Base-by-base conservation (phyloP, 2,888 invertebrate genomes). In the Leptogaster cylindrica region DNA sequence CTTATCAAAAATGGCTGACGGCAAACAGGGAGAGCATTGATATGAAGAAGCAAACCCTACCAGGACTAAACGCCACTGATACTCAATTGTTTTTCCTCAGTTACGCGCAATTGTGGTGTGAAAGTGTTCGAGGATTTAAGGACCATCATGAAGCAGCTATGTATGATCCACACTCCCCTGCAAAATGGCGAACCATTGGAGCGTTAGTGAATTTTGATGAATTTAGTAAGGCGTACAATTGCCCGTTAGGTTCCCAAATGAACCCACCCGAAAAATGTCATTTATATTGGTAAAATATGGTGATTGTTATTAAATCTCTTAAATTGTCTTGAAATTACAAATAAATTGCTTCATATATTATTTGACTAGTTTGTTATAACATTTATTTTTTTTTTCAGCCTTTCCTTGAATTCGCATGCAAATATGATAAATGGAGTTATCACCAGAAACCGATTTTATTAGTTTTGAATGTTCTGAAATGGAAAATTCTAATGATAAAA, bases 91-190 rank as follows among this genome's bases (percentile, higher is more conserved):
- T 74, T 18, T 74, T 73, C 68, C 61, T 73, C n/a, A 68, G 65
- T 7, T 71, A 69, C 41, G 73, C 72, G 3, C 74, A 74, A 51
- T 65, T 70, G 1, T 74, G 74, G 74, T 74, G 74, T 41, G 68
- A 66, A 33, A 70, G 67, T 18, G 65, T 72, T 18, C 55, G 70
- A 7, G 70, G 71, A 3, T 31, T 31, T 31, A 8, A 5, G 71
- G 71, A 33, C 68, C 71, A 12, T 44, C 71, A 12, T 44, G 72
- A 7, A 72, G 70, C 46, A 71, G 68, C 14, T 58, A 68, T 12
- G 31, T 72, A 5, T 50, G 72, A 73, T 16, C 61, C 44, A 2
- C 73, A 73, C 31, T 69, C 69, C 16, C 73, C 73, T 5, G 72
- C 71, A 0, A 72, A 72, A 41, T 72, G 71, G 52, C 65, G 73